Conservation (phyloP, 2,888 invertebrate genomes). For the Limnephilus rhombicus region DNA sequence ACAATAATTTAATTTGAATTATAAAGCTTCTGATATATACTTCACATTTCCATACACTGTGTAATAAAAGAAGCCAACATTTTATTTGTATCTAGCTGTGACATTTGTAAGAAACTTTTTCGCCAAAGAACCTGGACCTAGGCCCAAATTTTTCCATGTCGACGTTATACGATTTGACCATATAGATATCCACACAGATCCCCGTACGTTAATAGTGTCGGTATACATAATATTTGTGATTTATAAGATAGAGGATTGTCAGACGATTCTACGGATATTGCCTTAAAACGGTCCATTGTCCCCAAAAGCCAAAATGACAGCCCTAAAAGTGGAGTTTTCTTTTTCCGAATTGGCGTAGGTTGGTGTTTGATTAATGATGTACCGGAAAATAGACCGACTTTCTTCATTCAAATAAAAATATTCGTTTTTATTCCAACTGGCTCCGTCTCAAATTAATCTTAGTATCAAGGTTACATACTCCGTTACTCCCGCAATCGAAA, state of each 20-base stretch:
- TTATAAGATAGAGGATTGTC: neutral
- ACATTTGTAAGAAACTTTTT: neutral
- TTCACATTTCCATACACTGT: neutral
- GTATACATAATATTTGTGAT: neutral
- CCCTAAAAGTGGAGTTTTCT: neutral
- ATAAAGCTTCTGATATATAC: no score
- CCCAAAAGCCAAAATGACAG: neutral
- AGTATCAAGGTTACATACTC: neutral
- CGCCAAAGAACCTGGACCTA: neutral
- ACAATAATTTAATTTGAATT: no score
- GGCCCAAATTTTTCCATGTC: neutral
- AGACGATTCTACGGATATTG: neutral
- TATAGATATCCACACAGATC: neutral
- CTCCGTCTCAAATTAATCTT: neutral
- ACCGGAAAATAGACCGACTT: neutral
- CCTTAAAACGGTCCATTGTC: neutral
- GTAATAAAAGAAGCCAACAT: neutral
- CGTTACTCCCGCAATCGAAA: neutral
- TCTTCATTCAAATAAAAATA: neutral
- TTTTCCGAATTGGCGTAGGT: neutral
- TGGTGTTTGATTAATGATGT: neutral
- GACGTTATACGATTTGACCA: neutral
- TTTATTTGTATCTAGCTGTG: neutral
- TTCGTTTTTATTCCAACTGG: neutral
- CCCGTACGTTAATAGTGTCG: neutral